Conservation (phyloP, 2,113 vertebrate genomes). For the Motacilla tschutschensis region DNA sequence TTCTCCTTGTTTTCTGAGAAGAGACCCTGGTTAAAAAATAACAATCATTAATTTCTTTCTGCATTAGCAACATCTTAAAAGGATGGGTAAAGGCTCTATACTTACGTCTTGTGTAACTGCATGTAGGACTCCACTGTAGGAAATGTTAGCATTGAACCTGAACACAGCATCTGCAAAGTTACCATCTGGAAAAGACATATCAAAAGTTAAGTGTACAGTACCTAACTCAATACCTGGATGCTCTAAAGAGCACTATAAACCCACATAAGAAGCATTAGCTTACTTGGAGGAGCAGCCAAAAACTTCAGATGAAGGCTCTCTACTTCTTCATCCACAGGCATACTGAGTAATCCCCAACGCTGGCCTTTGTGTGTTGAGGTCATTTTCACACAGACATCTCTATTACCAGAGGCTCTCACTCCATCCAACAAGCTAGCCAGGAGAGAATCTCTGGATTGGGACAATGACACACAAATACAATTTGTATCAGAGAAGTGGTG, state of each 20-base stretch:
- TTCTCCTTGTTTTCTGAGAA: slow-evolving; percentile 99
- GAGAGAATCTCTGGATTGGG: slow-evolving; percentile 86
- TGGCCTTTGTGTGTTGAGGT: slow-evolving; percentile 90
- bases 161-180: slow-evolving; percentile 97
- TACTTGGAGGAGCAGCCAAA: slow-evolving; percentile 93
- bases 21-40: slow-evolving; percentile 80
- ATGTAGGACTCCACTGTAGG: slow-evolving; percentile 96
- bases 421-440: slow-evolving; percentile 95
- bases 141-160: slow-evolving; percentile 96
- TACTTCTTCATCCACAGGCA: slow-evolving; percentile 98
- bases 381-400: slow-evolving; percentile 98
- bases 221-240: not conserved
- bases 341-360: slow-evolving; percentile 94
- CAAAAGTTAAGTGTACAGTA: not conserved
- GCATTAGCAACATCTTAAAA: not conserved
- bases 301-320: slow-evolving; percentile 96
- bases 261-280: slow-evolving; percentile 35
- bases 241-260: not conserved
- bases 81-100: not conserved
- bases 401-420: slow-evolving; percentile 94
- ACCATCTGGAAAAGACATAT: slow-evolving; percentile 79
- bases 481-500: not conserved
- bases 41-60: not conserved
- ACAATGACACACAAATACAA: not conserved
- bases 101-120: slow-evolving; percentile 98